Evolutionary conservation across 2,888 invertebrate species (phyloP).

Genomic region (Standfussiana lucernea): DNA sequence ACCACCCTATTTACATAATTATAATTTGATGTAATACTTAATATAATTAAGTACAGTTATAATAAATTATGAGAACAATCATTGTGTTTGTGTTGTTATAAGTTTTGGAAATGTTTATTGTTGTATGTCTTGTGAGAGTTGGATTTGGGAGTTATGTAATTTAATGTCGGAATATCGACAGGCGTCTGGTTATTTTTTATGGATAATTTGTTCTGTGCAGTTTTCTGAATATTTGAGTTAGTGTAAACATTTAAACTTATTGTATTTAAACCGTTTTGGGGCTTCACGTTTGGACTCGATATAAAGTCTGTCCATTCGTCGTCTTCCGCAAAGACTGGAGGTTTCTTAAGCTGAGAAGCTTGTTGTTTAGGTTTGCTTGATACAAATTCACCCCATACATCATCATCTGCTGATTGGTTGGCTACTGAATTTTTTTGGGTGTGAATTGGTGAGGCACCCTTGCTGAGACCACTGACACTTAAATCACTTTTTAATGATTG

Average conservation of each 20-base stretch:
- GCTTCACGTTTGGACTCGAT: conserved; percentile 85
- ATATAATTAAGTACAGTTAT: conserved; percentile 80
- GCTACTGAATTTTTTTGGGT: conserved; percentile 70
- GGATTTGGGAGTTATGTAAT: conserved; percentile 88
- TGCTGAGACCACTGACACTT: conserved; percentile 79
- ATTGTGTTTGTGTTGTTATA: conserved; percentile 83
- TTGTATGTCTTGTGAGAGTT: conserved; percentile 80
- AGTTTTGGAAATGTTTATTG: conserved; percentile 89
- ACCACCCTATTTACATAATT: conserved; percentile 83
- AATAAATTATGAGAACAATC: conserved; percentile 71
- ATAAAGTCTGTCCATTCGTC: conserved; percentile 90
- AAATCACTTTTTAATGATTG: conserved; percentile 85
- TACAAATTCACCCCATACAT: conserved; percentile 92
- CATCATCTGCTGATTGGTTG: conserved; percentile 85
- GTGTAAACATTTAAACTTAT: conserved; percentile 88
- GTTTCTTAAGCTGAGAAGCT: conserved; percentile 75
- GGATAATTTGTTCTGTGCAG: conserved; percentile 74
- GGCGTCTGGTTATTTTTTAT: conserved; percentile 79
- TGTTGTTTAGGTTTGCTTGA: conserved; percentile 86
- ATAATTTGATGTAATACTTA: conserved; percentile 67
- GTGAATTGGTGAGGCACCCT: conserved; percentile 82
- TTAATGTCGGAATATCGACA: conserved; percentile 85
- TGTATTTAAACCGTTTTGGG: conserved; percentile 86
- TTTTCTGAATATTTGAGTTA: conserved; percentile 84
- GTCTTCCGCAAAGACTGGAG: conserved; percentile 79